phyloP scores from a whole-genome alignment of 2,113 vertebrate genomes.

The Vimba vimba region DNA sequence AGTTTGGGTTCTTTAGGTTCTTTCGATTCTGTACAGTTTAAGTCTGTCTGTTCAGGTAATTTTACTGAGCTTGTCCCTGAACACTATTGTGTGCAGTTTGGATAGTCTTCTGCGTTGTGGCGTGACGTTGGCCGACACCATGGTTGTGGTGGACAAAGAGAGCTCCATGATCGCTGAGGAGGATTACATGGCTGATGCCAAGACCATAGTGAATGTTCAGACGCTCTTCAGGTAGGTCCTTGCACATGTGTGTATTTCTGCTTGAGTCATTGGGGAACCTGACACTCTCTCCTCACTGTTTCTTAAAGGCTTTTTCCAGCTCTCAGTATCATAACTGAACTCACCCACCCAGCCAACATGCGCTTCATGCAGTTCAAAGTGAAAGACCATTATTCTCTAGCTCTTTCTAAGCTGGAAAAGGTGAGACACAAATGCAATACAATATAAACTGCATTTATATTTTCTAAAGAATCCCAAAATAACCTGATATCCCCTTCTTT shows the following conservation, averaged over 20 bases:
- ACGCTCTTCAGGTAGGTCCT: conserved; percentile 78
- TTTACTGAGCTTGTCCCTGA: not conserved
- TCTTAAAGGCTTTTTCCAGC: conserved; percentile 79
- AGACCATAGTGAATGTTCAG: conserved; percentile 77
- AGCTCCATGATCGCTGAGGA: conserved; percentile 86
- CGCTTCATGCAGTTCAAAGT: conserved; percentile 87
- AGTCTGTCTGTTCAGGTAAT: conserved; percentile 4
- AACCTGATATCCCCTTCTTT: not conserved
- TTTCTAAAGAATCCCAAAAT: not conserved
- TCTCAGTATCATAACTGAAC: conserved; percentile 84
- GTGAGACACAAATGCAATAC: conserved; percentile 61
- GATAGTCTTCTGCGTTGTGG: conserved; percentile 83
- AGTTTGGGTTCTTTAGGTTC: not conserved
- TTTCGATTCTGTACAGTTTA: not conserved
- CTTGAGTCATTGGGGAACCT: not conserved
- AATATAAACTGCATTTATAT: not conserved
- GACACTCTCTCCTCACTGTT: conserved; percentile 7
- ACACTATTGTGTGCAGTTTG: conserved; percentile 65
- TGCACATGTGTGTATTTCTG: not conserved
- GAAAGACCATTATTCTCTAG: conserved; percentile 83
- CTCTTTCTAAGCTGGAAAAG: conserved; percentile 84
- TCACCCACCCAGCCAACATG: conserved; percentile 86
- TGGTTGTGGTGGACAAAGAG: conserved; percentile 86
- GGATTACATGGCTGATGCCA: conserved; percentile 80
- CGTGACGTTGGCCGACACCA: conserved; percentile 81